phyloP scores from a whole-genome alignment of 2,113 vertebrate genomes.

The Centropus unirufus region DNA sequence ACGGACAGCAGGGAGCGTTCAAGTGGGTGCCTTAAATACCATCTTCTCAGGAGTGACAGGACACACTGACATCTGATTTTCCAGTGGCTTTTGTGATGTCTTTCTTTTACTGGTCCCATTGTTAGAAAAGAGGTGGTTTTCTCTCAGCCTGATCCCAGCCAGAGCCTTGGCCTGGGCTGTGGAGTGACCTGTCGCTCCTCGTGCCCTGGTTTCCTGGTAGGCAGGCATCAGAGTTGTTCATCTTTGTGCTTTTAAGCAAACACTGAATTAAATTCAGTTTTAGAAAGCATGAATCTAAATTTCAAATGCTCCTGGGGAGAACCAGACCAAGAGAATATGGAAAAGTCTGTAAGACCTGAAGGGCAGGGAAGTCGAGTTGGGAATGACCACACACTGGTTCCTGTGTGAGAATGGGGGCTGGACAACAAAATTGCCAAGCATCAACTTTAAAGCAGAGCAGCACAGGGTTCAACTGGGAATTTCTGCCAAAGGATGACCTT shows the following conservation, averaged over 20 bases:
- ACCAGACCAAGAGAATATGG: background rate
- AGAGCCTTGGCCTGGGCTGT: background rate
- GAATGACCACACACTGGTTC: background rate
- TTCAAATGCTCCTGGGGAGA: background rate
- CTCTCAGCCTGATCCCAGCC: background rate
- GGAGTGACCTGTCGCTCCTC: background rate
- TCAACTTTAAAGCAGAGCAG: background rate
- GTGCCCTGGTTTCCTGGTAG: background rate
- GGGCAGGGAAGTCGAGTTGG: background rate
- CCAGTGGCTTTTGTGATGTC: background rate
- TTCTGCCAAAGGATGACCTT: background rate
- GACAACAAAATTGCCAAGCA: background rate
- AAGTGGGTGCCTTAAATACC: background rate
- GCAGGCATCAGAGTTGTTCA: background rate
- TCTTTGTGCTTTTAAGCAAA: background rate
- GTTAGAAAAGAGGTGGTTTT: background rate
- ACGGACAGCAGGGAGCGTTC: background rate
- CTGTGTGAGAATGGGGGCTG: background rate
- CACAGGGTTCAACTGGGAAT: background rate
- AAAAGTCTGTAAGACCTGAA: background rate
- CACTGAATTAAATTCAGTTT: background rate
- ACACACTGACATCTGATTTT: background rate
- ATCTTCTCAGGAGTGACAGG: background rate
- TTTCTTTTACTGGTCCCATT: background rate
- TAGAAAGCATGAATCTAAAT: background rate